Evolutionary conservation across 1,140 invertebrate species (phyloP).

Genomic region (Leptinotarsa undecemlineata): DNA sequence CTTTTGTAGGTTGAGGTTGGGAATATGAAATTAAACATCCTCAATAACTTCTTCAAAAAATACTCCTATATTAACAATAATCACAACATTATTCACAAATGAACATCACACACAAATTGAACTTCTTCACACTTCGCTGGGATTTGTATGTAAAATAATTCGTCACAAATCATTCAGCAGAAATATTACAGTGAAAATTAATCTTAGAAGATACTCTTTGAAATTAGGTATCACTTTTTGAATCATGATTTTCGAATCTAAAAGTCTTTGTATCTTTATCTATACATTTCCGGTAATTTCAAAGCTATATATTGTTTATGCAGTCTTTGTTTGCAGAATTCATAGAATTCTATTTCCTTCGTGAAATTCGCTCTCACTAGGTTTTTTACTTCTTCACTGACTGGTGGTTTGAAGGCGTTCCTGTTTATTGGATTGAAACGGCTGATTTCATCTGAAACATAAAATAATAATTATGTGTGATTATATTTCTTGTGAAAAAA

Average conservation of each 20-base stretch:
- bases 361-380: conserved; percentile 87
- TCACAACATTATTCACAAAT: neutral
- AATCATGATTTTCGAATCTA: too few species aligned
- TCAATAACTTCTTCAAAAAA: neutral
- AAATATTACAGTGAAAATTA: too few species aligned
- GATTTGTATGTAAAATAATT: too few species aligned
- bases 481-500: too few species aligned
- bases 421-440: conserved; percentile 79
- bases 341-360: conserved; percentile 88
- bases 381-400: conserved; percentile 82
- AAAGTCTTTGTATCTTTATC: neutral
- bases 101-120: neutral
- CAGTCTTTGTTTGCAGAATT: conserved; percentile 84
- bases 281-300: conserved; percentile 50
- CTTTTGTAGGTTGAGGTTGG: too few species aligned
- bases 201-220: too few species aligned
- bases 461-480: neutral
- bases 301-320: conserved; percentile 79
- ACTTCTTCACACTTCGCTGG: too few species aligned
- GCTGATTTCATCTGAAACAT: conserved; percentile 71
- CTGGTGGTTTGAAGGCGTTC: conserved; percentile 84
- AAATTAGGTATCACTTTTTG: too few species aligned
- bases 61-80: neutral
- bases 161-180: too few species aligned
- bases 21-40: neutral